These are phyloP conservation scores for Adoxophyes honmai DNA, from an alignment of 1,140 invertebrate species.

Conservation along the genomic window DNA sequence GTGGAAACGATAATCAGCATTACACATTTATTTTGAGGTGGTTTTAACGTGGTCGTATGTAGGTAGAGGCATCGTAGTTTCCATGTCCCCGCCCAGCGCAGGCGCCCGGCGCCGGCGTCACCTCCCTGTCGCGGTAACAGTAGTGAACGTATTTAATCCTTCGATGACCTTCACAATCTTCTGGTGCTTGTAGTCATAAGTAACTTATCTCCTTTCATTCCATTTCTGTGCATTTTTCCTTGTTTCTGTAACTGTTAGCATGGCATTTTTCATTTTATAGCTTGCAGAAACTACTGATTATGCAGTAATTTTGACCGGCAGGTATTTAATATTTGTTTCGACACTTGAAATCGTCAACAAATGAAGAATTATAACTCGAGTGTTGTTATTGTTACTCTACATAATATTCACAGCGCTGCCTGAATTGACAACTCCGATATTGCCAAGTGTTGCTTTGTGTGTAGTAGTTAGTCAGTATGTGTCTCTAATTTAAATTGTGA, in stretches of 20 bases:
- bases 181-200: constrained; percentile 72
- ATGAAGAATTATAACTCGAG: too few relatives aligned
- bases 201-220: constrained; percentile 56
- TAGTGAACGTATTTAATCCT: background rate
- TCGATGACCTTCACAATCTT: constrained; percentile 46
- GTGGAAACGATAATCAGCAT: background rate
- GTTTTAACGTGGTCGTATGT: background rate
- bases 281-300: background rate
- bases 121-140: constrained; percentile 19
- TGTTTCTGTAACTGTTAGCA: constrained; percentile 17
- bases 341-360: too few relatives aligned
- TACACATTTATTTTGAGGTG: background rate
- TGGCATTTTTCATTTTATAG: background rate
- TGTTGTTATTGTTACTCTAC: too few relatives aligned
- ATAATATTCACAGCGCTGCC: background rate
- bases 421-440: background rate
- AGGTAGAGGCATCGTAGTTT: background rate
- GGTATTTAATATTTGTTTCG: too few relatives aligned
- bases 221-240: constrained; percentile 50
- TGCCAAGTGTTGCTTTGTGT: background rate
- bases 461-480: constrained; percentile 3
- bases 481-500: constrained; percentile 33
- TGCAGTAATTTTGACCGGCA: too few relatives aligned
- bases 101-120: background rate
- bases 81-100: background rate